Evolutionary conservation across 2,797 vertebrate species (phyloP), one percentile per base, ranked within the genome.

Genomic region (Delichon dasypus): DNA sequence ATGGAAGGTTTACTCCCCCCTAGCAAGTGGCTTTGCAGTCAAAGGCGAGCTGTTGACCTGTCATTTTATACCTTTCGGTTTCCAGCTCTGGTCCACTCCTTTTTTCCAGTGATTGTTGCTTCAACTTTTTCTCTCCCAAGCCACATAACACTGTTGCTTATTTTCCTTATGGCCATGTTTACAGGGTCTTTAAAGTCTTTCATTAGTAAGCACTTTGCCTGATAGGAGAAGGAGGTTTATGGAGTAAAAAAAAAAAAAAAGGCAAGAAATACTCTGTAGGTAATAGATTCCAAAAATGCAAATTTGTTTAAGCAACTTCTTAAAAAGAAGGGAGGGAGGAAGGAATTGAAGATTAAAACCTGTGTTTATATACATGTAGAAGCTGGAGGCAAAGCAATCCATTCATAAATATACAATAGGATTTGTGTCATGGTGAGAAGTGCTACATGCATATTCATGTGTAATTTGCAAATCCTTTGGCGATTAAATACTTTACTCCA

Each of bases 391-490:
- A 92, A 92, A 94, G 92, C 90, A 95, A 86, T 80, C 88, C 87
- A 92, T 95, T 96, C 92, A 95, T 91, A 95, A 90, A 94, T 95
- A 93, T 92, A 94, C 87, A 93, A 91, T 92, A 93, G 93, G 89
- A 93, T 96, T 95, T 96, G 89, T 96, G 87, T 94, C 85, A 72
- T 81, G 90, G 89, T 74, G 89, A 94, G 90, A 93, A 96, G 95
- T 93, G 92, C 73, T 76, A 75, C 93, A 91, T 94, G 94, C 93
- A 92, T 96, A 95, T 96, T 95, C 88, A 95, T 96, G 84, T 92
- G 79, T 92, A 89, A 93, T 93, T 97, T 95, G 90, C 85, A 96
- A 95, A 92, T 90, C 81, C 80, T 93, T 94, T 89, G 88, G 93
- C 2, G 32, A 82, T 96, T 96, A 94, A 95, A 95, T 91, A 77